Base-by-base conservation (phyloP, 2,797 vertebrate species). In the Enteromius paludinosus region DNA sequence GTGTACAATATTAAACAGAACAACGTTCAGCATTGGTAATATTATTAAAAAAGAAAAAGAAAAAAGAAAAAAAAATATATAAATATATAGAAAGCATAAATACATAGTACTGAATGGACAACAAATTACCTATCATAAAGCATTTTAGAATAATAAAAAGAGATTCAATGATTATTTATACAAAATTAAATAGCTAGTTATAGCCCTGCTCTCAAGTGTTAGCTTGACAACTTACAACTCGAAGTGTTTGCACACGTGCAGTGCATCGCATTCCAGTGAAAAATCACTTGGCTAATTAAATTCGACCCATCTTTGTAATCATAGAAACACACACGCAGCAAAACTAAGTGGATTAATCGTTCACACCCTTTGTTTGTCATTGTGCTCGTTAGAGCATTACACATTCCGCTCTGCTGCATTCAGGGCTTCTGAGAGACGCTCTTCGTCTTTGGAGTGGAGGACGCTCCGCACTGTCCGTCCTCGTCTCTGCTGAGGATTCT, bases 291-390 rank as follows among this genome's bases (percentile, higher is more conserved):
- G 83, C 90, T 90, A 91, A 91, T 92, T 90, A 88, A 90, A 89
- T 92, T 91, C 85, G 87, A 90, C 89, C 89, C 73, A 61, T 87
- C 87, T 69, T 86, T 84, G 89, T 92, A 91, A 93, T 92, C 87
- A 47, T 86, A 89, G 87, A 90, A 92, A 90, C 89, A 90, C 89
- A 91, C 88, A 84, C 54, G 56, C 74, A 35, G 89, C 74, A 87
- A 89, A 91, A 88, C 81, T 80, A 89, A 89, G 81, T 93, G 89
- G 89, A 92, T 92, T 92, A 93, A 90, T 92, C 84, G 87, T 86
- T 70, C 41, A 79, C 89, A 88, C 84, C 88, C 90, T 91, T 89
- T 90, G 82, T 89, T 86, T 91, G 89, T 91, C 89, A 88, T 91
- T 92, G 90, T 91, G 87, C 90, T 87, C 87, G 83, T 91, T 89